phyloP scores from a whole-genome alignment of 2,797 vertebrate species.

The Rhinichthys osculus region DNA sequence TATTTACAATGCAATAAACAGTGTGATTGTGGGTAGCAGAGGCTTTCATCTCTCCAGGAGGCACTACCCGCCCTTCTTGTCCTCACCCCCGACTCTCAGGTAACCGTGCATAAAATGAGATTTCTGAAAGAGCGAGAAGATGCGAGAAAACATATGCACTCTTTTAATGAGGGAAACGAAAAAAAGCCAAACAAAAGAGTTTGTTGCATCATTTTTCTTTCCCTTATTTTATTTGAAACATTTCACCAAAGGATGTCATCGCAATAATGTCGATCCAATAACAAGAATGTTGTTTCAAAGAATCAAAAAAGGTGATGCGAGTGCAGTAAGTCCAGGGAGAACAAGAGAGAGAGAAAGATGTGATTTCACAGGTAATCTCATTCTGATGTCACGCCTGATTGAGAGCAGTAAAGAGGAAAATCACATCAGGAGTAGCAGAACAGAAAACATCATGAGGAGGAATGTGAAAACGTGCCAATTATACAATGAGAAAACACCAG shows the following conservation, averaged over 20 bases:
- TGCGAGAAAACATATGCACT: conserved; percentile 20
- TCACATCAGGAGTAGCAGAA: conserved; percentile 50
- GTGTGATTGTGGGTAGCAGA: conserved; percentile 53
- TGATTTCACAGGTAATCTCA: conserved; percentile 45
- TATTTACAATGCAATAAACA: conserved; percentile 64
- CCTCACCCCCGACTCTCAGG: conserved; percentile 24
- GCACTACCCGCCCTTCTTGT: conserved; percentile 18
- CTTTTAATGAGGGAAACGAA: conserved; percentile 47
- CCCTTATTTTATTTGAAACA: conserved; percentile 68
- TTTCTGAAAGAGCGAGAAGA: conserved; percentile 48
- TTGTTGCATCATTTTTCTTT: conserved; percentile 64
- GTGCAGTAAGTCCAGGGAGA: conserved; percentile 21
- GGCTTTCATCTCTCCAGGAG: conserved; percentile 56
- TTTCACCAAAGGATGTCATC: conserved; percentile 37
- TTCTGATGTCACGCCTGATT: conserved; percentile 47
- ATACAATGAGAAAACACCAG: not conserved
- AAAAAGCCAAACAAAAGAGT: conserved; percentile 36
- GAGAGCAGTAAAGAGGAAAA: conserved; percentile 45
- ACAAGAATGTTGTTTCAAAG: conserved; percentile 33
- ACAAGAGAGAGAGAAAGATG: conserved; percentile 10
- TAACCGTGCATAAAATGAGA: conserved; percentile 39
- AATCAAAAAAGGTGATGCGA: conserved; percentile 35
- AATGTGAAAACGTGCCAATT: conserved; percentile 35
- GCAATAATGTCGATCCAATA: conserved; percentile 38
- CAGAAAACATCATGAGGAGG: conserved; percentile 49